Evolutionary conservation across 2,797 vertebrate genomes (phyloP).

Genomic region (Sebastes vulpes): DNA sequence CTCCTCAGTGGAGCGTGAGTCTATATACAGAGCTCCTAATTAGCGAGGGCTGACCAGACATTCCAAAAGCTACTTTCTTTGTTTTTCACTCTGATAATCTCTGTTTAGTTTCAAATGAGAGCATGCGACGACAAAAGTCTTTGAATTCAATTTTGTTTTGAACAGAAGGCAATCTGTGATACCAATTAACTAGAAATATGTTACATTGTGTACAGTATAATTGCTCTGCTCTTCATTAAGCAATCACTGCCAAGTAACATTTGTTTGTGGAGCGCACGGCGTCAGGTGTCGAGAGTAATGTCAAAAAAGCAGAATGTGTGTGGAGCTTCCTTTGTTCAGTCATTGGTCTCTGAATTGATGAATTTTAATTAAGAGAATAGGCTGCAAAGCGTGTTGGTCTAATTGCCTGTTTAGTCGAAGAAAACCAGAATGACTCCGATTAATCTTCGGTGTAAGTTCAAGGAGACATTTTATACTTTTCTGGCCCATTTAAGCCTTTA

Average conservation of each 20-base stretch:
- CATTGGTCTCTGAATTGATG: conserved; percentile 39
- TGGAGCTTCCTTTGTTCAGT: conserved; percentile 23
- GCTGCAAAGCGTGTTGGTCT: conserved; percentile 2
- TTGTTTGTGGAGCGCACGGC: conserved; percentile 17
- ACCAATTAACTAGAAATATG: conserved; percentile 43
- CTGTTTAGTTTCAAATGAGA: conserved; percentile 36
- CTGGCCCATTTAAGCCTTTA: conserved; percentile 49
- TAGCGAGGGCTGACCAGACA: conserved; percentile 74
- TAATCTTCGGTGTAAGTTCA: conserved; percentile 43
- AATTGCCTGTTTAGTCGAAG: conserved; percentile 58
- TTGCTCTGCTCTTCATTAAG: conserved; percentile 48
- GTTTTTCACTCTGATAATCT: conserved; percentile 52
- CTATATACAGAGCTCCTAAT: conserved; percentile 78
- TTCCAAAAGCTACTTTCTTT: conserved; percentile 53
- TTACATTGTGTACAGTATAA: conserved; percentile 24
- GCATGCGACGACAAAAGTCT: conserved; percentile 30
- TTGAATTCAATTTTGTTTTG: conserved; percentile 24
- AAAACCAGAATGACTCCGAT: conserved; percentile 43
- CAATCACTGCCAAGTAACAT: conserved; percentile 16
- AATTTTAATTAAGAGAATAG: conserved; percentile 59
- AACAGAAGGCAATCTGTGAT: conserved; percentile 32
- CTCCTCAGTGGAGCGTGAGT: conserved; percentile 77
- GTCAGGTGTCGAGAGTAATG: conserved; percentile 31
- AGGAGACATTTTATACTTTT: conserved; percentile 54
- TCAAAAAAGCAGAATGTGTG: conserved; percentile 5